Conservation (phyloP, 1,140 invertebrate species). For the Drosophila repleta region DNA sequence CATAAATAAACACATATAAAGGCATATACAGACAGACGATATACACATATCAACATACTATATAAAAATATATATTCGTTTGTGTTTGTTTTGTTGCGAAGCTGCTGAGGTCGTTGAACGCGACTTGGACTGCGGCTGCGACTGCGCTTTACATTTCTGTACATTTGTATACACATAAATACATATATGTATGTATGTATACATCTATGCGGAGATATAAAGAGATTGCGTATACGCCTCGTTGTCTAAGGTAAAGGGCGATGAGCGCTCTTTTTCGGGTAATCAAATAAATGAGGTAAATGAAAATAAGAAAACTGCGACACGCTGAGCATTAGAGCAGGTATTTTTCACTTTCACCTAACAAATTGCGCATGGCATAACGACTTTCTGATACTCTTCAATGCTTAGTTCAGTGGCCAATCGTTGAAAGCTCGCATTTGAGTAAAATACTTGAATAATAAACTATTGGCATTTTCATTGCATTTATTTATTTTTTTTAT, state of each 20-base stretch:
- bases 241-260: conserved; percentile 52
- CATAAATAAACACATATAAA: conserved; percentile 20
- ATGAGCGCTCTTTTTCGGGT: conserved; percentile 6
- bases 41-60: not conserved
- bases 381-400: conserved; percentile 17
- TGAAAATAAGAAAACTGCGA: conserved; percentile 14
- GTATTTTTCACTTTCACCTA: conserved; percentile 41
- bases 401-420: too few species aligned
- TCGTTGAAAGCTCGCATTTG: too few species aligned
- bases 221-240: conserved; percentile 64
- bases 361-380: not conserved
- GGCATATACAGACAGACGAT: not conserved
- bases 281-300: conserved; percentile 34
- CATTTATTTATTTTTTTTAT: too few species aligned
- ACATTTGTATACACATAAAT: too few species aligned
- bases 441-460: too few species aligned
- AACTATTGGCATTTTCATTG: too few species aligned
- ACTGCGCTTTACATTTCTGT: conserved; percentile 19
- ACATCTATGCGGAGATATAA: too few species aligned
- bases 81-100: conserved; percentile 35
- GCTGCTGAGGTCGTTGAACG: conserved; percentile 55
- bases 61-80: conserved; percentile 19
- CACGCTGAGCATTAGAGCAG: not conserved
- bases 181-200: conserved; percentile 1
- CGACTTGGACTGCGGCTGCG: conserved; percentile 36